Evolutionary conservation across 2,888 invertebrate genomes (phyloP).

Genomic region (Harpalus rubripes): DNA sequence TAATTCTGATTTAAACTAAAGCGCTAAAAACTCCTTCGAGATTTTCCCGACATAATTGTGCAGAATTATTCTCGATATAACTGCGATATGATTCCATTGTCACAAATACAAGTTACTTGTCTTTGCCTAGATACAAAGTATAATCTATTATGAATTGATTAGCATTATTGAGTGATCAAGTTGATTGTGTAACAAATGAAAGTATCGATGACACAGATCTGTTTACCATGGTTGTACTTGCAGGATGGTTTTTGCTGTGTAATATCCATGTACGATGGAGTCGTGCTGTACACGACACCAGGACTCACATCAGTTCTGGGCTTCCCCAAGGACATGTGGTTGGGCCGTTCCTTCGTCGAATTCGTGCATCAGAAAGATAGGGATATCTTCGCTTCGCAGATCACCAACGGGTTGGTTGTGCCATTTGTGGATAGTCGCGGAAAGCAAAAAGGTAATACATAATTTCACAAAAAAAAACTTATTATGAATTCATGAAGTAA

Average conservation of each 20-base stretch:
- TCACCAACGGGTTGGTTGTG: slow-evolving; percentile 83
- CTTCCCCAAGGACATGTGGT: slow-evolving; percentile 91
- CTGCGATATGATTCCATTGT: no score
- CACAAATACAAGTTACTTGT: no score
- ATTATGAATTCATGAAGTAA: no score
- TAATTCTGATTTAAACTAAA: no score
- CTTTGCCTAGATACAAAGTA: no score
- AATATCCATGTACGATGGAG: slow-evolving; percentile 90
- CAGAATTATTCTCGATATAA: no score
- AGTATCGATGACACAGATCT: background rate
- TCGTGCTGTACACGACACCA: slow-evolving; percentile 87
- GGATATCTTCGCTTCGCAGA: slow-evolving; percentile 87
- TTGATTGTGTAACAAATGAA: background rate
- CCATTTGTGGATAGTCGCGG: slow-evolving; percentile 80
- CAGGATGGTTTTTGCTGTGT: slow-evolving; percentile 89
- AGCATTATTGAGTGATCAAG: background rate
- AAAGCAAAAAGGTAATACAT: slow-evolving; percentile 73
- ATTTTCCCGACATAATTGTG: no score
- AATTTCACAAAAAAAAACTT: background rate
- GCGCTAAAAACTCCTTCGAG: no score
- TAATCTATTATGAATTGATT: background rate
- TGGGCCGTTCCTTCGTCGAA: slow-evolving; percentile 91
- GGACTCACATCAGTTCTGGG: slow-evolving; percentile 85
- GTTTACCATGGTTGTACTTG: slow-evolving; percentile 64
- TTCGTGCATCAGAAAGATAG: slow-evolving; percentile 90